Conservation (phyloP, 2,888 invertebrate species). For the Leucophenga montana region DNA sequence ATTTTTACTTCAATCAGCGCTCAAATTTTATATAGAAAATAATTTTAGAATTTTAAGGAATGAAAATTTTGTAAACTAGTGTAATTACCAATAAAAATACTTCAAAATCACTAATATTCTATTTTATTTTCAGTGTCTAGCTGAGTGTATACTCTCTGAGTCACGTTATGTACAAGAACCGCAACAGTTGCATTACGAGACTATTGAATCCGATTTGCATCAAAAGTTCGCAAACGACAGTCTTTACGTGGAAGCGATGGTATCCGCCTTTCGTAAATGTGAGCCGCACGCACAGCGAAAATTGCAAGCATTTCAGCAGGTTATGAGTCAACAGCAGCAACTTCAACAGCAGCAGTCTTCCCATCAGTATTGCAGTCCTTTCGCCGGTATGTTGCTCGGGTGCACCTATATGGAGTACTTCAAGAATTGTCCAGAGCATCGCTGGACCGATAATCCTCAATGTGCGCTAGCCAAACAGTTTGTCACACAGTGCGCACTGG, state of each 20-base stretch:
- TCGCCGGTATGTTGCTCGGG: conserved; percentile 68
- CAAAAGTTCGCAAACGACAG: conserved; percentile 63
- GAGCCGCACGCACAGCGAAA: conserved; percentile 59
- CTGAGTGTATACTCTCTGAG: conserved; percentile 68
- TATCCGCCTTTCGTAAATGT: conserved; percentile 62
- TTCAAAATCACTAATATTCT: not conserved
- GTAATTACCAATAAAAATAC: too few relatives aligned
- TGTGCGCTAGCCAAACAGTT: conserved; percentile 67
- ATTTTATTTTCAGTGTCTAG: conserved; percentile 61
- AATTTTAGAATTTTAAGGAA: too few relatives aligned
- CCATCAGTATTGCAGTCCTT: conserved; percentile 64
- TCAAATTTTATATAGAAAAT: too few relatives aligned
- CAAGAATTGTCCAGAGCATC: conserved; percentile 68
- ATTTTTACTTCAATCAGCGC: too few relatives aligned
- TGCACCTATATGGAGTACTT: conserved; percentile 72
- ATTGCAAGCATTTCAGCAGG: conserved; percentile 54
- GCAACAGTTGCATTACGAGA: conserved; percentile 52
- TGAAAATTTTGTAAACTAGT: too few relatives aligned
- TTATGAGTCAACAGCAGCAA: conserved; percentile 34
- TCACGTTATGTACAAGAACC: conserved; percentile 59
- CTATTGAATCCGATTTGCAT: conserved; percentile 57
- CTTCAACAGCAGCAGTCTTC: conserved; percentile 33
- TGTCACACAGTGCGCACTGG: conserved; percentile 65
- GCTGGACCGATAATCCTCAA: conserved; percentile 65
- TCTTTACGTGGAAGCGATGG: conserved; percentile 62